Base-by-base conservation (phyloP, 2,113 vertebrate genomes). In the human (Homo sapiens) region DNA sequence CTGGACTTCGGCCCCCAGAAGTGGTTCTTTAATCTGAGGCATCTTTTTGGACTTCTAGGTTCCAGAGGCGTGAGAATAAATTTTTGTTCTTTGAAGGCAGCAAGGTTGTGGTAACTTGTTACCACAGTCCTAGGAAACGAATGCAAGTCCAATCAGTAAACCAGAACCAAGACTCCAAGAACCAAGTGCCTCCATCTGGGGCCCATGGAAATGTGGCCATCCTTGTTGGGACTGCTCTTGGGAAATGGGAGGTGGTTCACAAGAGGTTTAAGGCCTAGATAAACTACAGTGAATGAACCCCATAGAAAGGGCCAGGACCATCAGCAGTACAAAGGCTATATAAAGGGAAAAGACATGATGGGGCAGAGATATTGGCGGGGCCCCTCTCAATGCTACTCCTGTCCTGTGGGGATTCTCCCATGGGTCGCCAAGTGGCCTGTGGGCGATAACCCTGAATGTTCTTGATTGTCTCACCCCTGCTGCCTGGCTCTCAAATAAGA, bases 351-450 rank as follows among this genome's bases (percentile, higher is more conserved):
- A 17, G 45, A 90, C 68, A 45, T 9, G 90, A 91, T 9, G 40
- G 82, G 95, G 82, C 93, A 96, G 87, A 96, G 93, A 94, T 89
- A 88, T 48, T 82, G 61, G 89, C 66, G 22, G n/a, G 83, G 48
- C 52, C 78, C 57, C 92, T 84, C 85, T 96, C 93, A 97, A 96
- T 93, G 97, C 91, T 82, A 89, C 22, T 81, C 55, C 97, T 95
- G 93, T 97, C 93, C 82, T 75, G 9, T 75, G 87, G 79, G 82
- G 97, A 97, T 97, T 97, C 97, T 97, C 96, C 97, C 97, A 95
- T 22, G 88, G 95, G 59, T 88, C 55, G n/a, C 93, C 82, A 73
- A 61, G 84, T 96, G 59, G 95, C 94, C 82, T 95, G 40, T 93
- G 55, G 95, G 93, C 91, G 94, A 97, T 79, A 97, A 90, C 79